Evolutionary conservation across 2,888 invertebrate genomes (phyloP), one percentile per base, ranked within the genome.

Genomic region (Hyalella azteca): DNA sequence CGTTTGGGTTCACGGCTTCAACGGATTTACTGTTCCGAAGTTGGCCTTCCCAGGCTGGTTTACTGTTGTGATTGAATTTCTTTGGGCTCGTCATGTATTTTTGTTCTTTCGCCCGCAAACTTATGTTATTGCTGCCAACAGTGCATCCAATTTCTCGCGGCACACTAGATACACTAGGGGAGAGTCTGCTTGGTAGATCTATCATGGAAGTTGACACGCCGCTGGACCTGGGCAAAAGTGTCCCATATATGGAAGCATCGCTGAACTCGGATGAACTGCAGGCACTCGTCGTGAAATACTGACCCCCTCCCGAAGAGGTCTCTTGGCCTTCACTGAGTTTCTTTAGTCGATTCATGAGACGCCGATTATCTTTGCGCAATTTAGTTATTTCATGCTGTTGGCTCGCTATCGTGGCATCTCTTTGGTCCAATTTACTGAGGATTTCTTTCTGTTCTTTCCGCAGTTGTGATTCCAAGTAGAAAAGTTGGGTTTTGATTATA

Each of bases 361-460:
- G 79, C 19, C 83, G 66, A 73, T 83, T 83, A 40, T 83, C 83
- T 48, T 81, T 40, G 36, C 83, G 77, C 22, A 83, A 45, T 26
- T 81, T 77, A 26, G 81, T 81, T 36, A 83, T 83, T 59, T 83
- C 83, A 48, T 83, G 83, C 26, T 81, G 77, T 41, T 83, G 83
- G 3, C 78, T 81, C 4, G 80, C 32, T 40, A 83, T 83, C 39
- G 81, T 79, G 32, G 79, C 77, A 40, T 83, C 83, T 9, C 83
- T 49, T 41, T 81, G 79, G n/a, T 79, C 80, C 73, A 83, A 73
- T 66, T 83, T 79, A 19, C 78, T 75, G n/a, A 83, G 73, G 19
- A 83, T 81, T 22, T 81, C 81, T 39, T 78, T 81, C 78, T 83
- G 83, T 59, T 83, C 83, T 54, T 79, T 73, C 22, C 83, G 75